Base-by-base conservation (phyloP, 2,888 invertebrate genomes). In the Hetaerina titia region DNA sequence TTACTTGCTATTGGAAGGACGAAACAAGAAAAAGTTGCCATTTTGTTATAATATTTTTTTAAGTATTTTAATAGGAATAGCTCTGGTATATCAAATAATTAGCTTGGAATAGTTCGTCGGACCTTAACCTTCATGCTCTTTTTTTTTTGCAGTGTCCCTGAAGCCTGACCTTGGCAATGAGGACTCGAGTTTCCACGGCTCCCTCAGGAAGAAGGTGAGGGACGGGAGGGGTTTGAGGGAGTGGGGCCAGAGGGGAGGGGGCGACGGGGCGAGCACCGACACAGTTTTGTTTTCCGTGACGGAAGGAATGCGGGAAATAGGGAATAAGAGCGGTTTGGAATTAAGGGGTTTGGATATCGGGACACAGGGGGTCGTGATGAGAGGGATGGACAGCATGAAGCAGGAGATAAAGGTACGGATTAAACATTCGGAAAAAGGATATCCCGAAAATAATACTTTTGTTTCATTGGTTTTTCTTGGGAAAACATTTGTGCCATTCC, bases 101-200 rank as follows among this genome's bases (percentile, higher is more conserved):
- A 17, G 60, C 4, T 60, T 60, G 60, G 11, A 0, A 60, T 60
- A 60, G 60, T 5, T 60, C 1, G 60, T 17, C 60, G 60, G 13
- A 17, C 11, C 17, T 11, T 60, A 60, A 60, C 60, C 60, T 45
- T 45, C 13, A 60, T 60, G 60, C 60, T 1, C 17, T 60, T 60
- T 60, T 60, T 60, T 64, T 95, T 94, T 95, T 96, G 11, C 96
- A 97, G 97, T 97, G 96, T 97, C 97, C 96, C 98, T 98, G 95
- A 98, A 98, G 96, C 97, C 97, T 96, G 97, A 97, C 0, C 74
- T 92, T 22, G 92, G 92, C 45, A 92, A 92, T 56, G 92, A 92
- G 15, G 92, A 92, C 22, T 69, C 90, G 45, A 69, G 90, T 64
- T 92, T 64, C 69, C 92, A 92, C 15, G 92, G 92, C 4, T 92